Conservation (phyloP, 2,888 invertebrate genomes). For the Arrhopalites spinosus region DNA sequence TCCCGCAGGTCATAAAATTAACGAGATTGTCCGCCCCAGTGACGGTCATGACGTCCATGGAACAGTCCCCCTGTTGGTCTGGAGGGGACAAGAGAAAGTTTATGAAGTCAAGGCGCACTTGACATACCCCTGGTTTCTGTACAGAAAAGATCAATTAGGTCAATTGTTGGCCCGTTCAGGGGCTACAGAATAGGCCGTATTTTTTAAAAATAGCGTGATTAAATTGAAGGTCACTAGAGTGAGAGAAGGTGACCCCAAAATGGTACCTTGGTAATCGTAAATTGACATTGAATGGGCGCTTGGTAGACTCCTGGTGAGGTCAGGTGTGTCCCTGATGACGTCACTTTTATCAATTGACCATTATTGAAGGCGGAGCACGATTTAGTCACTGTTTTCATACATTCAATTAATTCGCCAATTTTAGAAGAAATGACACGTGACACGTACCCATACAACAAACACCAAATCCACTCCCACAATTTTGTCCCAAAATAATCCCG, state of each 20-base stretch:
- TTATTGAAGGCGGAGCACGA: neutral
- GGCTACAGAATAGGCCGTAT: too few species aligned
- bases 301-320: neutral
- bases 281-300: neutral
- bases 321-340: constrained; percentile 1
- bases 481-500: neutral
- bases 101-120: constrained; percentile 24
- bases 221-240: too few species aligned
- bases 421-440: neutral
- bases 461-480: constrained; percentile 10
- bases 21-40: constrained; percentile 24
- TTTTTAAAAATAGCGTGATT: too few species aligned
- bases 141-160: neutral
- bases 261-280: constrained; percentile 3
- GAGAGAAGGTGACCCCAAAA: too few species aligned
- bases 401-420: neutral
- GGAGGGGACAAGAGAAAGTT: neutral
- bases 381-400: neutral
- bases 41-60: constrained; percentile 1
- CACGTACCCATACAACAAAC: constrained; percentile 17
- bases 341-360: neutral
- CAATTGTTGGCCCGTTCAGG: too few species aligned
- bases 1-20: constrained; percentile 16
- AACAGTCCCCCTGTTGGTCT: constrained; percentile 15
- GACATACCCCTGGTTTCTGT: constrained; percentile 10